Conservation (phyloP, 2,113 vertebrate genomes). For the Trogon melanurus region DNA sequence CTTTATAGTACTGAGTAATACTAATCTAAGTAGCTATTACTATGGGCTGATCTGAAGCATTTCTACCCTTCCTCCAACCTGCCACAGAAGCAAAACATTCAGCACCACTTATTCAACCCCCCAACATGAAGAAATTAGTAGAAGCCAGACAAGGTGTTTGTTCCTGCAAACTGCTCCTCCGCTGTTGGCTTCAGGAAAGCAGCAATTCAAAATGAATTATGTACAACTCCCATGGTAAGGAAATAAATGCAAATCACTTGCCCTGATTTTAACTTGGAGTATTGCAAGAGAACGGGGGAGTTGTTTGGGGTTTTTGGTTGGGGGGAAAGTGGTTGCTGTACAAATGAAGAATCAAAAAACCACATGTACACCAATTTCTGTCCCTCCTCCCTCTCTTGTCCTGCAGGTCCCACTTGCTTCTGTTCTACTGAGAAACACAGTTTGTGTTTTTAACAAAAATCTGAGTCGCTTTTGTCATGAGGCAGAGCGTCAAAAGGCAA, state of each 20-base stretch:
- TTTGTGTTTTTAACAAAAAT: neutral
- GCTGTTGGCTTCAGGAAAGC: neutral
- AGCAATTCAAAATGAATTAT: neutral
- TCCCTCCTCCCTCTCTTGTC: neutral
- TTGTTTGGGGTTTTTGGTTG: accelerated
- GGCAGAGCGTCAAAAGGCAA: neutral
- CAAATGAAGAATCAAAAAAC: no score
- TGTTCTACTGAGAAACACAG: neutral
- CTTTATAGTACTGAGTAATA: neutral
- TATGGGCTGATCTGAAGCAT: neutral
- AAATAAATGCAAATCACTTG: neutral
- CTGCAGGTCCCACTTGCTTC: neutral
- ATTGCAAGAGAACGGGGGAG: neutral
- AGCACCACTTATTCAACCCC: neutral
- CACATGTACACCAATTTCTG: neutral
- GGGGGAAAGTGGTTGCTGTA: neutral
- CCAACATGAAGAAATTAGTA: neutral
- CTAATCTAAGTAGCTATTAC: neutral
- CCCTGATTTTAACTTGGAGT: neutral
- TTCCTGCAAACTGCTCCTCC: neutral
- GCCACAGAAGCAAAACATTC: neutral
- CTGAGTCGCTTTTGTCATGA: neutral
- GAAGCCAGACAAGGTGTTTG: neutral
- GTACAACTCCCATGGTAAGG: neutral
- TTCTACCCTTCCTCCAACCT: neutral